phyloP scores from a whole-genome alignment of 2,113 vertebrate species.

The Nibea coibor region DNA sequence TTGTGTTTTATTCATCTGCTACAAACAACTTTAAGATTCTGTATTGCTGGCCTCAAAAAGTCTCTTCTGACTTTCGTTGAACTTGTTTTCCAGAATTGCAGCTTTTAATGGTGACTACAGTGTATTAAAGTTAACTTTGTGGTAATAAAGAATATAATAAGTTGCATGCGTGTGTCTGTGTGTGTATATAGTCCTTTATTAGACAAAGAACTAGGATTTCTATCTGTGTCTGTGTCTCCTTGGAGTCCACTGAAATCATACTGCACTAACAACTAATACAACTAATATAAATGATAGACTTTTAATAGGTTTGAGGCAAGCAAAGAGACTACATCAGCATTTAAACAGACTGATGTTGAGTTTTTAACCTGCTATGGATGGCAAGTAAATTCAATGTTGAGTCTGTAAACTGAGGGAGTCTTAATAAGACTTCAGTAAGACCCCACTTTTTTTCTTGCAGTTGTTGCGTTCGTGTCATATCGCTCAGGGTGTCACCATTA shows the following conservation, averaged over 20 bases:
- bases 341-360: too few relatives aligned
- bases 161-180: too few relatives aligned
- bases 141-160: neutral
- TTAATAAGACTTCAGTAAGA: too few relatives aligned
- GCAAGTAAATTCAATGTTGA: too few relatives aligned
- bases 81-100: neutral
- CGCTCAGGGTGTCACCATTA: too few relatives aligned
- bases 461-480: too few relatives aligned
- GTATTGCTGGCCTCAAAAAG: neutral
- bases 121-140: neutral
- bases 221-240: neutral
- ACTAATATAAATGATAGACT: neutral
- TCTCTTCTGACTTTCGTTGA: neutral
- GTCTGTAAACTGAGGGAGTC: too few relatives aligned
- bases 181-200: too few relatives aligned
- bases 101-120: neutral
- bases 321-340: too few relatives aligned
- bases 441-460: too few relatives aligned
- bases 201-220: too few relatives aligned
- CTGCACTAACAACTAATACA: neutral
- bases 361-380: too few relatives aligned
- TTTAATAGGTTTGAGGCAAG: neutral
- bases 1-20: constrained; percentile 6
- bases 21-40: neutral
- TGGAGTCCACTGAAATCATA: neutral